Conservation (phyloP, 2,888 invertebrate genomes). For the Acrocyrtus sp. region DNA sequence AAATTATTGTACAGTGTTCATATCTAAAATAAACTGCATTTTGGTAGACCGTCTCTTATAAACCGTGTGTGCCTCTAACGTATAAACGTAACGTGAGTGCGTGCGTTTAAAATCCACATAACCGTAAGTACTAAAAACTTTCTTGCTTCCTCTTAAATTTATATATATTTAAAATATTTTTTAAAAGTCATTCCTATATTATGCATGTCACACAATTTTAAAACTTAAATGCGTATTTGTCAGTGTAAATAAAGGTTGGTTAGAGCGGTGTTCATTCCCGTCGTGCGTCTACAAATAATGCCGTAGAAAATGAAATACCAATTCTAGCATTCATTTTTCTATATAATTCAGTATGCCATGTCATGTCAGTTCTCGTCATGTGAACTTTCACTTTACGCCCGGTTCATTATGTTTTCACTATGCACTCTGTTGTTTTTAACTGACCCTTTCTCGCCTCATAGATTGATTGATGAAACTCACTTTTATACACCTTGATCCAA, state of each 20-base stretch:
- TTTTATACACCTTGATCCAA: background rate
- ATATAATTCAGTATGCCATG: background rate
- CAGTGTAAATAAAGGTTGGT: background rate
- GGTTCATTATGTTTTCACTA: background rate
- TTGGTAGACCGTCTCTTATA: background rate
- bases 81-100: conserved; percentile 5
- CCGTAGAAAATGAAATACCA: background rate
- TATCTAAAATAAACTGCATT: conserved; percentile 2
- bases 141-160: background rate
- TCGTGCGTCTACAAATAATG: background rate
- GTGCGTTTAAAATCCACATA: conserved; percentile 22
- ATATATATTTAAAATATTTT: background rate
- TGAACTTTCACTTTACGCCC: background rate
- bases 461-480: background rate
- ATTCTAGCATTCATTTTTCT: background rate
- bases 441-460: background rate
- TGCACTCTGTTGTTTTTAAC: background rate
- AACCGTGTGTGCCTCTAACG: background rate
- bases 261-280: background rate
- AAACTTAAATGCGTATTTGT: background rate
- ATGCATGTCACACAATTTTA: background rate
- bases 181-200: too few species aligned
- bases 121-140: conserved; percentile 35
- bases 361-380: background rate
- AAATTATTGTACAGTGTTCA: conserved; percentile 14